Evolutionary conservation across 2,113 vertebrate species (phyloP).

Genomic region (Platichthys flesus): DNA sequence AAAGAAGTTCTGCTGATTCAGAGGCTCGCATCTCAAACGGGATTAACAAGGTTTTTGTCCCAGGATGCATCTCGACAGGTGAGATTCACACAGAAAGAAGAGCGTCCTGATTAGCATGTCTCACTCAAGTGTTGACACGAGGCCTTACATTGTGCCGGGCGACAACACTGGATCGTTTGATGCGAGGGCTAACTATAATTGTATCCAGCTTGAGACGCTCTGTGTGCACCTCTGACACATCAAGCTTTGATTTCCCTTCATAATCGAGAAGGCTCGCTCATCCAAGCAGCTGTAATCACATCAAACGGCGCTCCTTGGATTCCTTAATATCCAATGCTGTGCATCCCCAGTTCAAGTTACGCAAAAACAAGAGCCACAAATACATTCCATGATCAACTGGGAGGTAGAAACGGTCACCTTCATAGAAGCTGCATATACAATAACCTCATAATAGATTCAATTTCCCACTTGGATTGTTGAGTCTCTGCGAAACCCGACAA

Average conservation of each 20-base stretch:
- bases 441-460: slow-evolving; percentile 6
- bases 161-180: slow-evolving; percentile 19
- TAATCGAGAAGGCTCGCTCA: no score
- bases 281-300: slow-evolving; percentile 17
- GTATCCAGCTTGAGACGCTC: slow-evolving; percentile 5
- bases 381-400: slow-evolving; percentile 45
- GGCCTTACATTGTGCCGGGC: background rate
- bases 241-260: slow-evolving; percentile 13
- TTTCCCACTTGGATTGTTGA: slow-evolving; percentile 8
- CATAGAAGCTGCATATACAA: slow-evolving; percentile 33
- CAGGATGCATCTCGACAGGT: slow-evolving; percentile 16
- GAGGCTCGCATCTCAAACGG: background rate
- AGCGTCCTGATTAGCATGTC: background rate
- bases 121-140: slow-evolving; percentile 4
- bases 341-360: slow-evolving; percentile 7
- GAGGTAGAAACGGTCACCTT: slow-evolving; percentile 48
- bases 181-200: slow-evolving; percentile 18
- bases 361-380: slow-evolving; percentile 13
- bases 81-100: background rate
- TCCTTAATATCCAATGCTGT: background rate
- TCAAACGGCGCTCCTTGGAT: slow-evolving; percentile 1
- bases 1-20: slow-evolving; percentile 35
- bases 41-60: slow-evolving; percentile 30
- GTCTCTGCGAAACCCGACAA: background rate
- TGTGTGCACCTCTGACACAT: slow-evolving; percentile 19